phyloP scores from a whole-genome alignment of 53 echinoderm and acorn worm species.

The Crossaster papposus region DNA sequence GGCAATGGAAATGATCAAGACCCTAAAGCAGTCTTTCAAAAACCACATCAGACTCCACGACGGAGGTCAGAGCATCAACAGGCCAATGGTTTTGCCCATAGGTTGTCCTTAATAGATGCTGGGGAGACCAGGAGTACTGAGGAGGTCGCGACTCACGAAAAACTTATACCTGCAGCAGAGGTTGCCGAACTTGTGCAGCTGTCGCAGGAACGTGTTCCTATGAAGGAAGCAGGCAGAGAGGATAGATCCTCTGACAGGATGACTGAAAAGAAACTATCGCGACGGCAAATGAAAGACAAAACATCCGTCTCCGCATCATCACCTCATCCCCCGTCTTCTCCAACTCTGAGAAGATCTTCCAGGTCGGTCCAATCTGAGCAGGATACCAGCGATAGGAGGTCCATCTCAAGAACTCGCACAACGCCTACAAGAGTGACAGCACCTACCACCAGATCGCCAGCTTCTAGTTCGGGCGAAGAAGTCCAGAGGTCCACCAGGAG shows the following conservation, averaged over 20 bases:
- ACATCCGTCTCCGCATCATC: slow-evolving; percentile 10
- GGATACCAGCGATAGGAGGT: not conserved
- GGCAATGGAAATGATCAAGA: slow-evolving; percentile 16
- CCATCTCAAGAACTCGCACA: not conserved
- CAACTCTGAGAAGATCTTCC: slow-evolving; percentile 27
- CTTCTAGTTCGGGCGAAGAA: not conserved
- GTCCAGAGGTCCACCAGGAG: not conserved
- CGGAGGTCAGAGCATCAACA: slow-evolving; percentile 18
- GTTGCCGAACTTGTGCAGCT: slow-evolving; percentile 43
- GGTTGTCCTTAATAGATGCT: slow-evolving; percentile 13
- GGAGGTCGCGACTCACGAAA: not conserved
- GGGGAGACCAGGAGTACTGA: not conserved
- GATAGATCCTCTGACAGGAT: not conserved
- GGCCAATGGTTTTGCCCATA: not conserved
- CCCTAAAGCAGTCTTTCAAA: slow-evolving; percentile 15
- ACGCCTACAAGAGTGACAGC: not conserved
- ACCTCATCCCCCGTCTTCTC: slow-evolving; percentile 17
- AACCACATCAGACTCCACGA: slow-evolving; percentile 53
- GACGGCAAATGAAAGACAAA: not conserved
- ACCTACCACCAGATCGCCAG: not conserved
- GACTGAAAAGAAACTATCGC: slow-evolving; percentile 37
- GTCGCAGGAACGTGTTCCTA: not conserved
- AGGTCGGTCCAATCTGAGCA: not conserved
- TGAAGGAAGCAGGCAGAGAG: slow-evolving; percentile 3
- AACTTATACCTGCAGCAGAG: not conserved